Base-by-base conservation (phyloP, 1,140 invertebrate genomes). In the Luehdorfia chinensis region DNA sequence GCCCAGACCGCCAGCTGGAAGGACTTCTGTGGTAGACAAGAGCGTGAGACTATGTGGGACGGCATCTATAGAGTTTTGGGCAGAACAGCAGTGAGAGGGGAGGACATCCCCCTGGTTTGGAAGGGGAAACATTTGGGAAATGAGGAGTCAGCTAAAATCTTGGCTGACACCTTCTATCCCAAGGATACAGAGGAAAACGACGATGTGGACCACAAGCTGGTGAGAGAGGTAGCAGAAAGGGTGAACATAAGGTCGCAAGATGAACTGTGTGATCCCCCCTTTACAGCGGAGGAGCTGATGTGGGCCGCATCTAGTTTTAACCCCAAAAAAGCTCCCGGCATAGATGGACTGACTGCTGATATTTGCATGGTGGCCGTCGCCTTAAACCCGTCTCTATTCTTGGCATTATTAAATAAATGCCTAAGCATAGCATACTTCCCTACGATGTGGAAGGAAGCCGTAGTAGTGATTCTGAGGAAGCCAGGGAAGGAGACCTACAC, bases 321-420 rank as follows among this genome's bases (percentile, higher is more conserved):
- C n/a, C n/a, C n/a, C n/a, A n/a, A n/a, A n/a, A n/a, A n/a, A n/a
- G n/a, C n/a, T n/a, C n/a, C n/a, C n/a, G n/a, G n/a, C n/a, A n/a
- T n/a, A n/a, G n/a, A n/a, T n/a, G n/a, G n/a, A n/a, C n/a, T n/a
- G n/a, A n/a, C n/a, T n/a, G n/a, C 47, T 1, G 57, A 64, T 7
- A 65, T 65, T 1, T 50, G 46, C 8, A 1, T 0, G 0, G 3
- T 2, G 1, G 47, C 48, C 0, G 47, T 63, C 1, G n/a, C 12
- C 5, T 1, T 5, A 2, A 7, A 15, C 1, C 5, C 25, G 25
- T 30, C 18, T 23, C 12, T 23, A 0, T 52, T 39, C 19, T 15
- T 62, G 11, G 37, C 23, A 0, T 12, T 58, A 0, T 2, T 16
- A 0, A 61, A 61, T 30, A 47, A 33, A 8, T 54, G 51, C 18